phyloP scores from a whole-genome alignment of 1,140 invertebrate species.

The Bombus sylvicola region DNA sequence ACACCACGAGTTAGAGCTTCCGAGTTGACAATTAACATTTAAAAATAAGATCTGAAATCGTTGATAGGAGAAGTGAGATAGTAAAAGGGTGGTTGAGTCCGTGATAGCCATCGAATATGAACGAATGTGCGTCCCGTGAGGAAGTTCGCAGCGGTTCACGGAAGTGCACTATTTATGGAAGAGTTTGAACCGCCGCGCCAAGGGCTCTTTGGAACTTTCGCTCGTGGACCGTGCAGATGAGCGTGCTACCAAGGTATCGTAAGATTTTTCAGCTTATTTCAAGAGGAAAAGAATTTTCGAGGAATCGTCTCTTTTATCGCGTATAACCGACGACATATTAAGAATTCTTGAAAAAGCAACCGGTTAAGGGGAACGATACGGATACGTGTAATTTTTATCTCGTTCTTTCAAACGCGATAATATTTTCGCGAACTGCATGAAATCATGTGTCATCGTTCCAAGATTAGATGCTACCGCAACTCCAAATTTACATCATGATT shows the following conservation, averaged over 20 bases:
- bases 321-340: background rate
- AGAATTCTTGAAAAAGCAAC: background rate
- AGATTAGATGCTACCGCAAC: background rate
- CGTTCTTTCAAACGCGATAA: background rate
- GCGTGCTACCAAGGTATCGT: conserved; percentile 49
- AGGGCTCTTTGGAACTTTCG: conserved; percentile 31
- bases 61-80: background rate
- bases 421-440: background rate
- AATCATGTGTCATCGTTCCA: background rate
- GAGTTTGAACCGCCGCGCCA: conserved; percentile 18
- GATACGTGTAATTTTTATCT: conserved; percentile 3
- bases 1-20: no score
- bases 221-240: conserved; percentile 55
- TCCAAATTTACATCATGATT: no score
- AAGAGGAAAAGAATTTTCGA: background rate
- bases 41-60: no score
- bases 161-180: conserved; percentile 36
- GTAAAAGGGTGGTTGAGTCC: background rate
- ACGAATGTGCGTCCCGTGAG: background rate
- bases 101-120: conserved; percentile 22
- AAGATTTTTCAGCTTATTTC: background rate
- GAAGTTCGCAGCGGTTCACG: background rate
- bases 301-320: background rate
- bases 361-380: background rate
- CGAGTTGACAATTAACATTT: no score